A percentile compares a stretch with the other conserved stretches of the same genome.
Conservation (phyloP, 2,888 invertebrate species). For the Drosophila rellima region DNA sequence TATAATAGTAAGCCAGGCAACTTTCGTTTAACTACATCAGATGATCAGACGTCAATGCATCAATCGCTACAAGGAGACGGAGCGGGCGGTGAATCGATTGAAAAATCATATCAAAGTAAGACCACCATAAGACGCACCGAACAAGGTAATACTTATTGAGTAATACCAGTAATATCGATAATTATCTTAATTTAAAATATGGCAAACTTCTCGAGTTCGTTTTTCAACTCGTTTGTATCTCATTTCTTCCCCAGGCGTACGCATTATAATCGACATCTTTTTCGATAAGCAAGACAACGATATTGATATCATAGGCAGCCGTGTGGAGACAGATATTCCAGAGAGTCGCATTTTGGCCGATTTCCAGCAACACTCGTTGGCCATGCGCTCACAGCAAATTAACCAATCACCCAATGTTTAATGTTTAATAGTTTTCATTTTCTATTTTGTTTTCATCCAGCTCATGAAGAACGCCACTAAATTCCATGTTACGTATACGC, state of each 20-base stretch:
- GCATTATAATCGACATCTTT: constrained; percentile 84
- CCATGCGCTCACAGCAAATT: constrained; percentile 31
- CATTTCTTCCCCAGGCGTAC: constrained; percentile 72
- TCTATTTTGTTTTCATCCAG: constrained; percentile 12
- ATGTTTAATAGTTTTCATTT: constrained; percentile 14
- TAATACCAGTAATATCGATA: too few relatives aligned
- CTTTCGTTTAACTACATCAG: constrained; percentile 43
- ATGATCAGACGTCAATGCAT: constrained; percentile 41
- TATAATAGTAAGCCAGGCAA: constrained; percentile 19
- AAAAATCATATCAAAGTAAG: constrained; percentile 82
- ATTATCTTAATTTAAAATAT: too few relatives aligned
- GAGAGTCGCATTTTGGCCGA: constrained; percentile 83
- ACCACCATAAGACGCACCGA: constrained; percentile 84
- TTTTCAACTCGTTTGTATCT: background rate
- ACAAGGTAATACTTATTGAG: constrained; percentile 62
- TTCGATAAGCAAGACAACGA: constrained; percentile 74
- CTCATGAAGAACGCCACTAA: constrained; percentile 45
- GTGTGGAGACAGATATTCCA: constrained; percentile 84
- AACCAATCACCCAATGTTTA: constrained; percentile 35
- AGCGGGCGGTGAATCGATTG: constrained; percentile 40
- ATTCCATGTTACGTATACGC: constrained; percentile 41
- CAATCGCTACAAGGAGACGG: constrained; percentile 18
- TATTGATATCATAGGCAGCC: constrained; percentile 81
- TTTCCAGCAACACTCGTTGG: constrained; percentile 77
- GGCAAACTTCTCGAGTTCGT: background rate